Evolutionary conservation across 2,888 invertebrate species (phyloP).

Genomic region (Trachelus stipa): DNA sequence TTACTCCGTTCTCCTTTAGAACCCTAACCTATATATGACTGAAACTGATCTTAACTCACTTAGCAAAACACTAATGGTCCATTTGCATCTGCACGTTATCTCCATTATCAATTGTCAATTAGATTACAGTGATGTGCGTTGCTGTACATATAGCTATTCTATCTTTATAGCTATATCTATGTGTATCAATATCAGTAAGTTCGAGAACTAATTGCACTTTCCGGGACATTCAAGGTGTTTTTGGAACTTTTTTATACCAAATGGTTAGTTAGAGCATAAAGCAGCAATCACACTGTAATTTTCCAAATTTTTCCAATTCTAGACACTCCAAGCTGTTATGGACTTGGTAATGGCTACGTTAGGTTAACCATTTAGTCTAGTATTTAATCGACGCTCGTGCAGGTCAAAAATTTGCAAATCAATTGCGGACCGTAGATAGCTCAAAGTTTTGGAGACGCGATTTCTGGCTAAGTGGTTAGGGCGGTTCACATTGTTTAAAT

Average conservation of each 20-base stretch:
- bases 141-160: not conserved
- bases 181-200: not conserved
- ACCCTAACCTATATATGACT: not conserved
- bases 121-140: not conserved
- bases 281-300: not conserved
- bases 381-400: too few species aligned
- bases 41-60: not conserved
- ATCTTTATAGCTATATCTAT: not conserved
- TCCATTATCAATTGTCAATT: not conserved
- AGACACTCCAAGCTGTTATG: too few species aligned
- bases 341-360: too few species aligned
- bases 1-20: slow-evolving; percentile 4
- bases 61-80: not conserved
- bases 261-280: not conserved
- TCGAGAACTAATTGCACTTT: not conserved
- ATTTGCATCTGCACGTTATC: not conserved
- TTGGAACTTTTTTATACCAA: not conserved
- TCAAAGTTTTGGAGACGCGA: too few species aligned
- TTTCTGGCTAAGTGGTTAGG: too few species aligned
- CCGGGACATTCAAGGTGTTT: not conserved
- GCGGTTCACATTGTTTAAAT: too few species aligned
- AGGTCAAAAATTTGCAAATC: too few species aligned
- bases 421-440: too few species aligned
- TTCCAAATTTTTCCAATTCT: not conserved
- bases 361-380: too few species aligned